Percentiles rank a stretch among this genome's conserved stretches.
Conservation (phyloP, 2,113 vertebrate species). For the Sciurus niger region DNA sequence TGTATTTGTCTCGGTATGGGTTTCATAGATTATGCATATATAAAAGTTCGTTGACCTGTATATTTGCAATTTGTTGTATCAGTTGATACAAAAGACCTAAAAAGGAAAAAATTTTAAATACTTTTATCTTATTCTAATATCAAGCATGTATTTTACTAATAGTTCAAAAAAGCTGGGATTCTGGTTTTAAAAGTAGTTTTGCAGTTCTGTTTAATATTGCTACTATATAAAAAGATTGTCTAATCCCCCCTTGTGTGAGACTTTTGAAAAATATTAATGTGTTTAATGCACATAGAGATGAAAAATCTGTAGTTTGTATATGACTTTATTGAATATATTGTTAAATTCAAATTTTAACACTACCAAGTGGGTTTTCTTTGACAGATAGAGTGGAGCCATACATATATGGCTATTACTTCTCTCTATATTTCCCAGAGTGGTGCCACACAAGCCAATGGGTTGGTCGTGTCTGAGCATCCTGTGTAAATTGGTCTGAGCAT, state of each 20-base stretch:
- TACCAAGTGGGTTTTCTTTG: background rate
- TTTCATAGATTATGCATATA: background rate
- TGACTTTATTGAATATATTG: conserved; percentile 3
- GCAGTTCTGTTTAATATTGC: background rate
- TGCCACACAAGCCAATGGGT: background rate
- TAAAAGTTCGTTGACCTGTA: background rate
- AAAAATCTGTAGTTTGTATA: background rate
- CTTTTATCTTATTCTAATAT: background rate
- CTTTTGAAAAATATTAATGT: background rate
- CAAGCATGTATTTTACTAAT: background rate
- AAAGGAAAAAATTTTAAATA: background rate
- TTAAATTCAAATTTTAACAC: conserved; percentile 30
- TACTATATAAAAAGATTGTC: background rate
- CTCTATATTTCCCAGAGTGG: background rate
- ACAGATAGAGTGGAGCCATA: background rate
- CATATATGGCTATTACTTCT: background rate
- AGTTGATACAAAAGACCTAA: background rate
- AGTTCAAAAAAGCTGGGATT: background rate
- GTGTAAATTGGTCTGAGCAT: background rate
- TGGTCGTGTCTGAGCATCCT: background rate
- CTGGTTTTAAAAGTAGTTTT: conserved; percentile 24
- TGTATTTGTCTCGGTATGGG: background rate
- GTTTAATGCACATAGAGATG: background rate
- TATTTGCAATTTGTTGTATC: background rate
- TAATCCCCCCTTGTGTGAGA: background rate